Percentiles rank a stretch among this genome's conserved stretches.
Conservation (phyloP, 1,140 invertebrate species). For the Pachypsylla venusta region DNA sequence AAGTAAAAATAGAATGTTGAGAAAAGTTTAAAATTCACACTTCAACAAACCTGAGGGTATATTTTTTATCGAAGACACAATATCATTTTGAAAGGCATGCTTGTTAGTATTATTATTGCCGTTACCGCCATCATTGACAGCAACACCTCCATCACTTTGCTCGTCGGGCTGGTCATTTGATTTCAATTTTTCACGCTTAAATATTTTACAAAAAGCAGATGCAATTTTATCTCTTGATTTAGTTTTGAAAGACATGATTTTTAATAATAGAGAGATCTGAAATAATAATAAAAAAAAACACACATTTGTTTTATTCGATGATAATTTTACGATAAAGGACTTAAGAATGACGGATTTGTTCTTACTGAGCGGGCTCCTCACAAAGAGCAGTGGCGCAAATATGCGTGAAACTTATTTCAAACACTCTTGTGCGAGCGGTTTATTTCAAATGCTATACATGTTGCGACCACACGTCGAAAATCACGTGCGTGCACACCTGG, state of each 20-base stretch:
- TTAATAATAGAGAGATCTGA: too few species aligned
- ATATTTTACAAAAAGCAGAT: neutral
- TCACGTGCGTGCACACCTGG: too few species aligned
- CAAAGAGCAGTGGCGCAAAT: too few species aligned
- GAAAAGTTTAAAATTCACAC: slow-evolving; percentile 20
- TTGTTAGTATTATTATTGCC: neutral
- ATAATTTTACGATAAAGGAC: too few species aligned
- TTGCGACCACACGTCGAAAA: too few species aligned
- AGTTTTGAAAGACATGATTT: neutral
- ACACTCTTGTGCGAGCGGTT: too few species aligned
- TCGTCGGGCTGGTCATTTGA: neutral
- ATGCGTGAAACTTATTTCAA: too few species aligned
- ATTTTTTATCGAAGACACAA: slow-evolving; percentile 20
- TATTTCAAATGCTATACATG: too few species aligned
- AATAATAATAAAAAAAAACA: too few species aligned
- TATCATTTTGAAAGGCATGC: neutral
- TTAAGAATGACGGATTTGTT: too few species aligned
- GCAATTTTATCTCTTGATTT: neutral
- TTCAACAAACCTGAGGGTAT: slow-evolving; percentile 28
- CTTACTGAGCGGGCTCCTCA: too few species aligned
- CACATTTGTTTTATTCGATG: too few species aligned
- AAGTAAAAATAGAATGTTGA: neutral
- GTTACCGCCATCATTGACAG: neutral
- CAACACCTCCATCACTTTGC: neutral
- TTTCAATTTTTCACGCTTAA: neutral